These are phyloP conservation scores for Protonibea diacanthus DNA, from an alignment of 2,797 vertebrate genomes.

Conservation along the genomic window DNA sequence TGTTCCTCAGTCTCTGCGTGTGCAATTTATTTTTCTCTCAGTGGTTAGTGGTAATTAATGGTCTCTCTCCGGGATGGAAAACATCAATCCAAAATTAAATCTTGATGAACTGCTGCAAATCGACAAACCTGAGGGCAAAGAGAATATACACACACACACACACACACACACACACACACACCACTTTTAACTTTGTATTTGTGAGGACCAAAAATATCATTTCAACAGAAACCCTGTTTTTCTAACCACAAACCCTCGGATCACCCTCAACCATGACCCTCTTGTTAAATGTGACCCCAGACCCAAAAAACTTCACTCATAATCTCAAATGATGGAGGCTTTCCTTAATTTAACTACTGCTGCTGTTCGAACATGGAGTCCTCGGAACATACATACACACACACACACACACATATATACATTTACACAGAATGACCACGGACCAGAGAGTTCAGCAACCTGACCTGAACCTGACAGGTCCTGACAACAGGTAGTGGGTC, in stretches of 20 bases:
- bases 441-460: not conserved
- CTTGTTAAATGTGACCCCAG: not conserved
- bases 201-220: not conserved
- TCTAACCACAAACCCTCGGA: not conserved
- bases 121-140: conserved; percentile 45
- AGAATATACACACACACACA: conserved; percentile 23
- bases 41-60: conserved; percentile 61
- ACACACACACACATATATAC: not conserved
- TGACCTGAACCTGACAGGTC: not conserved
- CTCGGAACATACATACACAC: not conserved
- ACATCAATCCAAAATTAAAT: conserved; percentile 69
- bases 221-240: not conserved
- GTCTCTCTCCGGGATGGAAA: conserved; percentile 49
- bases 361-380: not conserved
- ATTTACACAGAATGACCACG: not conserved
- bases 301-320: not conserved
- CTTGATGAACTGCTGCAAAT: conserved; percentile 65
- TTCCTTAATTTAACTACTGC: not conserved
- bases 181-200: conserved; percentile 7
- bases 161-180: conserved; percentile 24
- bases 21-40: conserved; percentile 8
- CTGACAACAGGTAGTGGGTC: not conserved
- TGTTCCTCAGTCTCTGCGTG: conserved; percentile 13
- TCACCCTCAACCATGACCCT: not conserved
- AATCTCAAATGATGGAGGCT: not conserved